phyloP scores from a whole-genome alignment of 2,888 invertebrate species.

The Acanthosoma haemorrhoidale region DNA sequence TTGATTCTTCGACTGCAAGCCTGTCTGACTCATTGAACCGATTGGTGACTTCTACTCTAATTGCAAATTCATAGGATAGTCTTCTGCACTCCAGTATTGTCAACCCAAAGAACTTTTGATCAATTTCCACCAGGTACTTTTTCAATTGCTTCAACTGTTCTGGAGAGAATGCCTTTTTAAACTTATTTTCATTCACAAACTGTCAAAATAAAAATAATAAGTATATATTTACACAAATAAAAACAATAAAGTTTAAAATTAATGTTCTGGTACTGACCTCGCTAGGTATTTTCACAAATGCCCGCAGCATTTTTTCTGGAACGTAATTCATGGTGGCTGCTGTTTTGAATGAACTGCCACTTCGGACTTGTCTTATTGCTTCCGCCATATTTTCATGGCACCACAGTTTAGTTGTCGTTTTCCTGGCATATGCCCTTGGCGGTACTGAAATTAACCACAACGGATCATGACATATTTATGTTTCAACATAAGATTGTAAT shows the following conservation, averaged over 20 bases:
- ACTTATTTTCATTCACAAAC: not conserved
- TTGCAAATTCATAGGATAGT: constrained; percentile 18
- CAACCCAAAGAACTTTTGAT: constrained; percentile 18
- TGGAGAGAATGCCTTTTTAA: not conserved
- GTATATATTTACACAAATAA: not conserved
- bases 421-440: not conserved
- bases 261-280: not conserved
- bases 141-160: constrained; percentile 10
- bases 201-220: not conserved
- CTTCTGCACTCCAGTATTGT: constrained; percentile 18
- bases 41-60: constrained; percentile 1
- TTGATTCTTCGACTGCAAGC: constrained; percentile 31
- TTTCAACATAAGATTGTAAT: too few species aligned
- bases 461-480: too few species aligned
- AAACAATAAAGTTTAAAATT: not conserved
- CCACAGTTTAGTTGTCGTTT: not conserved
- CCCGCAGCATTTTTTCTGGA: not conserved
- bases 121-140: not conserved
- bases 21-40: constrained; percentile 22
- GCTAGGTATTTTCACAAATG: not conserved
- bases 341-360: not conserved
- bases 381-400: not conserved
- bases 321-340: not conserved
- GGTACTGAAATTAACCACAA: too few species aligned
- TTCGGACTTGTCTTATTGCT: not conserved